phyloP scores from a whole-genome alignment of 1,140 invertebrate species.

The Musca vetustissima region DNA sequence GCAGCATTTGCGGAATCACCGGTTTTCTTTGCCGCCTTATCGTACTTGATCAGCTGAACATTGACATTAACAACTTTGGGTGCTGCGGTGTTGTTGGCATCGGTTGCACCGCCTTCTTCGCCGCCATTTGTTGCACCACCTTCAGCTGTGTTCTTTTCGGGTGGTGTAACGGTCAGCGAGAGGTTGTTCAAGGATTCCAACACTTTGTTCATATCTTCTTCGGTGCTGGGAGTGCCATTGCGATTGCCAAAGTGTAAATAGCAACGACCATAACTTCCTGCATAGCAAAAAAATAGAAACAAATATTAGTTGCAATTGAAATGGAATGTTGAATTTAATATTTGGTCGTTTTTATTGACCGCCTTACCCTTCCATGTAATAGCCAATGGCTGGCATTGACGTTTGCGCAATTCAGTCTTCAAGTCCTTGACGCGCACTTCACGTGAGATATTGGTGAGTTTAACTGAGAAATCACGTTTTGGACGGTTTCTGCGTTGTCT shows the following conservation, averaged over 20 bases:
- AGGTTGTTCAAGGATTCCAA: slow-evolving; percentile 60
- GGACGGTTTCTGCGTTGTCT: slow-evolving; percentile 43
- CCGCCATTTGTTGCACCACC: slow-evolving; percentile 34
- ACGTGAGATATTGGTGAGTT: slow-evolving; percentile 62
- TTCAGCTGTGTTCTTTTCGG: slow-evolving; percentile 32
- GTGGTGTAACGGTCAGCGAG: slow-evolving; percentile 53
- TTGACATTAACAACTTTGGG: slow-evolving; percentile 50
- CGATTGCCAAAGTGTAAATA: slow-evolving; percentile 65
- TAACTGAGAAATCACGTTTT: slow-evolving; percentile 60
- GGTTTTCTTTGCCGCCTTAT: slow-evolving; percentile 30
- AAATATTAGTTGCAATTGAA: background rate
- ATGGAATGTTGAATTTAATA: too few species aligned
- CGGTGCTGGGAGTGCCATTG: slow-evolving; percentile 49
- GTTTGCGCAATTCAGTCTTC: slow-evolving; percentile 61
- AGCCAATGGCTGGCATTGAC: slow-evolving; percentile 62
- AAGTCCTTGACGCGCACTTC: slow-evolving; percentile 63
- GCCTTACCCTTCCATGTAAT: slow-evolving; percentile 61
- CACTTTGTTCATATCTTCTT: slow-evolving; percentile 60
- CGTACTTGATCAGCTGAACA: slow-evolving; percentile 48
- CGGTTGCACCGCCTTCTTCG: slow-evolving; percentile 34
- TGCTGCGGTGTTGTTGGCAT: slow-evolving; percentile 34
- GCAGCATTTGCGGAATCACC: slow-evolving; percentile 28
- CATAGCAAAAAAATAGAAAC: slow-evolving; percentile 8
- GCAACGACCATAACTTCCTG: slow-evolving; percentile 62
- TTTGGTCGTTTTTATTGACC: too few species aligned